Percentiles rank a stretch among this genome's conserved stretches.
Conservation (phyloP, 2,113 vertebrate genomes). For the Phoxinus phoxinus region DNA sequence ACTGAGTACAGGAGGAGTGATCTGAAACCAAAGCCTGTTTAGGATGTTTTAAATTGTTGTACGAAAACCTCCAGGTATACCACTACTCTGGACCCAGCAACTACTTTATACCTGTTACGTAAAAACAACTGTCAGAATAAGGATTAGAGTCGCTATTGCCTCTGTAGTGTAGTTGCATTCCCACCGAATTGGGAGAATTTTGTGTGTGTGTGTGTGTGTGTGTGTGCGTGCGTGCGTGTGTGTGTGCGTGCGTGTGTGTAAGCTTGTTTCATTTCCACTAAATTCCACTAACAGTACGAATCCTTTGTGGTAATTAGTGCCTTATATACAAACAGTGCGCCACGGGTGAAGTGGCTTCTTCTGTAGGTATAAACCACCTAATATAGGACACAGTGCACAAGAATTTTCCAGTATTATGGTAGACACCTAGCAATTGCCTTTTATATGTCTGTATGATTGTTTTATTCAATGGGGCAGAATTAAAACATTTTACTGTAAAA, state of each 20-base stretch:
- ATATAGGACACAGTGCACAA: slow-evolving; percentile 37
- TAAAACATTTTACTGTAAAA: slow-evolving; percentile 47
- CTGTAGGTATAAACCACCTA: slow-evolving; percentile 41
- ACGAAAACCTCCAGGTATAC: slow-evolving; percentile 72
- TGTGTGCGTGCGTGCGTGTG: slow-evolving; percentile 31
- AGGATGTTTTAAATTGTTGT: slow-evolving; percentile 71
- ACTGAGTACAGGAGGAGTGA: slow-evolving; percentile 63
- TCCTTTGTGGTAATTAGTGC: slow-evolving; percentile 74
- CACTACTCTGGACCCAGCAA: slow-evolving; percentile 83
- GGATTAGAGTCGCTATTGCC: slow-evolving; percentile 73
- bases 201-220: slow-evolving; percentile 28
- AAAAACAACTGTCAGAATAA: slow-evolving; percentile 70
- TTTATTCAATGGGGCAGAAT: slow-evolving; percentile 41
- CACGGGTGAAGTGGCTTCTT: slow-evolving; percentile 49
- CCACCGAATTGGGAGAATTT: slow-evolving; percentile 50
- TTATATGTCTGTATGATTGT: slow-evolving; percentile 30
- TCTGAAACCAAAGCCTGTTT: slow-evolving; percentile 78
- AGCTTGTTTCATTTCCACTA: slow-evolving; percentile 49
- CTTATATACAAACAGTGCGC: slow-evolving; percentile 67
- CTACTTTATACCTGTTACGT: slow-evolving; percentile 81
- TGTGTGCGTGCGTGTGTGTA: slow-evolving; percentile 58
- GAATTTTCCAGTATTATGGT: slow-evolving; percentile 58
- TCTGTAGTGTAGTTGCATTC: slow-evolving; percentile 69
- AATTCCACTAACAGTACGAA: slow-evolving; percentile 62
- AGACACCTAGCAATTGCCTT: slow-evolving; percentile 42